phyloP scores from a whole-genome alignment of 92 coral and sea anemone genomes.

The Palythoa caribaeorum region DNA sequence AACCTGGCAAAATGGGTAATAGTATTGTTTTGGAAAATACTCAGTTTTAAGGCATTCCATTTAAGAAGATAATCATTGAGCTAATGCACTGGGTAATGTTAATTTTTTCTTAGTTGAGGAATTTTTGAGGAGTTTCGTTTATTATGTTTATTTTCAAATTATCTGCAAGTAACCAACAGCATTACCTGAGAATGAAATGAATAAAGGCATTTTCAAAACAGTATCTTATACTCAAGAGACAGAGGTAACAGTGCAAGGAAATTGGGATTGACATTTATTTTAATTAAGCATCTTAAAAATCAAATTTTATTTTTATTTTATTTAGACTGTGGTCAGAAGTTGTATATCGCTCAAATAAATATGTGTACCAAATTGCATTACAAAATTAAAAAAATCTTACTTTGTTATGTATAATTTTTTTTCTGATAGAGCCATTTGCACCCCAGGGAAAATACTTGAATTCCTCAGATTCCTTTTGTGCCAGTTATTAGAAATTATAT shows the following conservation, averaged over 20 bases:
- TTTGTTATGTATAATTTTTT: background rate
- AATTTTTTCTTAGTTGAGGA: no score
- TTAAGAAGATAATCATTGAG: background rate
- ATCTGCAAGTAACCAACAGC: no score
- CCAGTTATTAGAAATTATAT: background rate
- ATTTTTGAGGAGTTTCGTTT: no score
- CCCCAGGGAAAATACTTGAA: slow-evolving; percentile 4
- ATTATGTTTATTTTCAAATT: no score
- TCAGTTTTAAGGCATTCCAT: slow-evolving; percentile 5
- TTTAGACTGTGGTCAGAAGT: background rate
- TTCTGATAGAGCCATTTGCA: background rate
- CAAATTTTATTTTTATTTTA: background rate
- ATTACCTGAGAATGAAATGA: background rate
- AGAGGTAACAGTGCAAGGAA: slow-evolving; percentile 1
- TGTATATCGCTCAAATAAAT: slow-evolving; percentile 7
- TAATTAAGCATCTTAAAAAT: slow-evolving; percentile 9
- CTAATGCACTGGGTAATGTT: no score
- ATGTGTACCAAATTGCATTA: background rate
- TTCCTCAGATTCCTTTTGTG: slow-evolving; percentile 14
- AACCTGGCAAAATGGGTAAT: background rate
- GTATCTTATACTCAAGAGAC: background rate
- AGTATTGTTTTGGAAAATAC: background rate
- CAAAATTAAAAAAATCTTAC: background rate
- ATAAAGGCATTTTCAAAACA: background rate
- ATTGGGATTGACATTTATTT: background rate